Percentiles rank a stretch among this genome's conserved stretches.
phyloP scores from a whole-genome alignment of 2,113 vertebrate genomes.

The Coracopsis vasa region DNA sequence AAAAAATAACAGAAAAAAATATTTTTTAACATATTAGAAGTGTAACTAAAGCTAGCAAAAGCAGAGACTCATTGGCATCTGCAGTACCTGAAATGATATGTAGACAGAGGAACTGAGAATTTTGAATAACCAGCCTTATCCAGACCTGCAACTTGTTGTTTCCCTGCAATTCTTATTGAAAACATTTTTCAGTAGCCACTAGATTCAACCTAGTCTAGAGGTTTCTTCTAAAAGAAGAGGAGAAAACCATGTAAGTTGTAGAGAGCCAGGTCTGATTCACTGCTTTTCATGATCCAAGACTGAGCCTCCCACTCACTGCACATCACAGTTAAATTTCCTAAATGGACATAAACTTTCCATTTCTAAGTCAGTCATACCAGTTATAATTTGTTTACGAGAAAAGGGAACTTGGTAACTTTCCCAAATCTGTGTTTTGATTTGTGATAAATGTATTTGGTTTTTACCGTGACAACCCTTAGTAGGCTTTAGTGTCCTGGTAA shows the following conservation, averaged over 20 bases:
- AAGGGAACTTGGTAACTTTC: neutral
- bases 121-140: neutral
- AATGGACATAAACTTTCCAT: neutral
- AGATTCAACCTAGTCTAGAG: neutral
- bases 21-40: neutral
- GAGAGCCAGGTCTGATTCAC: neutral
- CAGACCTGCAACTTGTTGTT: neutral
- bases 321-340: neutral
- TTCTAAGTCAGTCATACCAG: neutral
- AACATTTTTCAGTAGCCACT: neutral
- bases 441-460: neutral
- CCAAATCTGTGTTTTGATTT: neutral
- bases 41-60: neutral
- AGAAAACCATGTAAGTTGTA: neutral
- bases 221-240: neutral
- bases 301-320: neutral
- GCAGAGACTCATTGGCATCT: fast-evolving
- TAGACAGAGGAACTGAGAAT: neutral
- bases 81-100: neutral
- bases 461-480: fast-evolving
- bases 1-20: neutral
- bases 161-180: neutral
- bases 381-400: neutral
- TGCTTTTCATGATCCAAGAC: neutral
- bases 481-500: neutral